Base-by-base conservation (phyloP, 1,140 invertebrate species). In the Drosophila bocki region DNA sequence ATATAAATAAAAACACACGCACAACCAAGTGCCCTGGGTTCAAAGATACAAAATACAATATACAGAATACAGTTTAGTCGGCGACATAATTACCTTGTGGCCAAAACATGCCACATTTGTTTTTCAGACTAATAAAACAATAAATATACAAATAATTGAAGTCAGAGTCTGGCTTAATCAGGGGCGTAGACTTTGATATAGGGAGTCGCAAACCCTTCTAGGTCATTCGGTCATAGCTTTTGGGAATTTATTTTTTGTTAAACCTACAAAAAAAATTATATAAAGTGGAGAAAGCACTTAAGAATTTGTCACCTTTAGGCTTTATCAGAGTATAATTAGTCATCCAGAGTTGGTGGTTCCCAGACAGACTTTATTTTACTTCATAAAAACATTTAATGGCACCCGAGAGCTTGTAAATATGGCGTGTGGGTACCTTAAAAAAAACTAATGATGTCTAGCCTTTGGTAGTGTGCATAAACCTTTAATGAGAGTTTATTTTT, bases 71-170 rank as follows among this genome's bases (percentile, higher is more conserved):
- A 67, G 75, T 78, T 70, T 71, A 57, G 42, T 63, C 60, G 72
- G 74, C 50, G 80, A 88, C 67, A 77, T 78, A 78, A 80, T 88
- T 88, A 88, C 84, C 85, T 87, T 87, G 84, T 79, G 59, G 44
- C 69, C 65, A 62, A 65, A 78, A 67, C 80, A 78, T 48, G 80
- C 48, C 54, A 80, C 74, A 74, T 22, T 75, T 56, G 64, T 56
- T 51, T 51, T 35, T 74, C 11, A 53, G 57, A 48, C 61, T 17
- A 59, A 57, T 60, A 41, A 56, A 74, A 62, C 39, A 58, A 79
- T 75, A 64, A 71, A 82, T 79, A 78, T 72, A 75, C 65, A 63
- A 70, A 71, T 75, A 68, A 79, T 75, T 85, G 58, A 59, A 78
- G 78, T 67, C 53, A 39, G 3, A 48, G 57, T 6, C n/a, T 22